phyloP scores from a whole-genome alignment of 2,888 invertebrate genomes.

The Crossocerus cetratus region DNA sequence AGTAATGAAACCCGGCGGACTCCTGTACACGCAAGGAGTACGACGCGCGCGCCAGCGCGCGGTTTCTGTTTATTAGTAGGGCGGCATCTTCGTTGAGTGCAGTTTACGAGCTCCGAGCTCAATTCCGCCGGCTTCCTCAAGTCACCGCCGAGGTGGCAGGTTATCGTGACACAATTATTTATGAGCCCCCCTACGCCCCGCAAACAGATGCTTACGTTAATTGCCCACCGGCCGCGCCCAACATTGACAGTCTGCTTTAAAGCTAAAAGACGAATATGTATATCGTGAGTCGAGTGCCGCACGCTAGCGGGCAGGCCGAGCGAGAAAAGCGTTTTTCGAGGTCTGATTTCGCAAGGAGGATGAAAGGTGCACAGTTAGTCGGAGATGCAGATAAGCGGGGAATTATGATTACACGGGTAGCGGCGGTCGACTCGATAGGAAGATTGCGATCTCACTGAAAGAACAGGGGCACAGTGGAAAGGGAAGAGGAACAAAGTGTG shows the following conservation, averaged over 20 bases:
- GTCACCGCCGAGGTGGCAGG: conserved; percentile 1
- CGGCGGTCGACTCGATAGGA: conserved; percentile 7
- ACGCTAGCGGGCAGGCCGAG: not conserved
- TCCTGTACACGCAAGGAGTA: conserved; percentile 19
- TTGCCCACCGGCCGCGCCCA: conserved; percentile 7
- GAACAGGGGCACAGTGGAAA: conserved; percentile 12
- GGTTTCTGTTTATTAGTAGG: conserved; percentile 40
- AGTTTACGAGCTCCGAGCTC: conserved; percentile 38
- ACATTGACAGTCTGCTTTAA: too few species aligned
- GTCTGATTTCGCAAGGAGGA: not conserved
- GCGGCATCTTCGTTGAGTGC: conserved; percentile 28
- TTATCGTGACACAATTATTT: conserved; percentile 31
- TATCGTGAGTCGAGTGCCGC: too few species aligned
- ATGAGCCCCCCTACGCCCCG: conserved; percentile 24
- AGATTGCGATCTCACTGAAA: conserved; percentile 24
- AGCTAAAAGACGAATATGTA: too few species aligned
- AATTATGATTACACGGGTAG: conserved; percentile 6
- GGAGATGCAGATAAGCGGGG: not conserved
- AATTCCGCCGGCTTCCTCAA: conserved; percentile 10
- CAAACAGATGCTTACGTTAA: conserved; percentile 31
- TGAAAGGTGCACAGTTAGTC: conserved; percentile 7
- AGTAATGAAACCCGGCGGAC: conserved; percentile 19
- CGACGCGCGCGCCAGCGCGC: conserved; percentile 34
- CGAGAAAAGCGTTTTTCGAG: not conserved
- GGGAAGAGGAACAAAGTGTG: conserved; percentile 16